phyloP scores from a whole-genome alignment of 1,140 invertebrate genomes.

The Batillaria attramentaria region DNA sequence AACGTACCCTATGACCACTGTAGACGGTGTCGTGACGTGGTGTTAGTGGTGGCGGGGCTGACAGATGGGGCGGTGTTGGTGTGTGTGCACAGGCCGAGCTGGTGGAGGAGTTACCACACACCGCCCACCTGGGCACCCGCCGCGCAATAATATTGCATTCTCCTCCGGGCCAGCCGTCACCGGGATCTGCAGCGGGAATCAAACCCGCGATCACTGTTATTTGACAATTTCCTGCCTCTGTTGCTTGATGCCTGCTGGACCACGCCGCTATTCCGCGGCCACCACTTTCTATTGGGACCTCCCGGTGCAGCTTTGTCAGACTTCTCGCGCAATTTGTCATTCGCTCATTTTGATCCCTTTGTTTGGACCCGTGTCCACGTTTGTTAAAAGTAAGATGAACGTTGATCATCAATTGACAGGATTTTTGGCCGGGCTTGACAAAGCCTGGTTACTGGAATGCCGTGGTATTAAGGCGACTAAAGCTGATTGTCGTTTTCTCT shows the following conservation, averaged over 20 bases:
- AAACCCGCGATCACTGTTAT: conserved; percentile 25
- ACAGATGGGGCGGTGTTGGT: not conserved
- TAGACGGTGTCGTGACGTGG: no score
- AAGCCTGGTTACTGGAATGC: not conserved
- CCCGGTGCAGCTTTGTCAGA: not conserved
- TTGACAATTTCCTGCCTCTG: conserved; percentile 27
- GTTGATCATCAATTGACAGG: conserved; percentile 11
- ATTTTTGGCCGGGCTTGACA: not conserved
- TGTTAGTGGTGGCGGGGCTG: no score
- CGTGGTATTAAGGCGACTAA: not conserved
- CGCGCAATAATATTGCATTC: conserved; percentile 6
- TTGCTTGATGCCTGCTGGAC: not conserved
- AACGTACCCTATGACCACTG: no score
- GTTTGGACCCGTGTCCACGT: not conserved
- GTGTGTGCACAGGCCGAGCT: not conserved
- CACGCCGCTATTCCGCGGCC: not conserved
- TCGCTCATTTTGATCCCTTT: conserved; percentile 13
- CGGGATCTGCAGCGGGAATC: not conserved
- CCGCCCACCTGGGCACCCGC: not conserved
- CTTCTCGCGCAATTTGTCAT: conserved; percentile 5
- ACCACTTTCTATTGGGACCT: not conserved
- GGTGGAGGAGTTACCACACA: conserved; percentile 11
- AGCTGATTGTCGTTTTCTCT: not conserved
- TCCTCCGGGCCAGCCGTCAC: not conserved
- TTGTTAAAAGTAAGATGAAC: conserved; percentile 23